phyloP scores from a whole-genome alignment of 1,140 invertebrate genomes.

The Drosophila ironensis region DNA sequence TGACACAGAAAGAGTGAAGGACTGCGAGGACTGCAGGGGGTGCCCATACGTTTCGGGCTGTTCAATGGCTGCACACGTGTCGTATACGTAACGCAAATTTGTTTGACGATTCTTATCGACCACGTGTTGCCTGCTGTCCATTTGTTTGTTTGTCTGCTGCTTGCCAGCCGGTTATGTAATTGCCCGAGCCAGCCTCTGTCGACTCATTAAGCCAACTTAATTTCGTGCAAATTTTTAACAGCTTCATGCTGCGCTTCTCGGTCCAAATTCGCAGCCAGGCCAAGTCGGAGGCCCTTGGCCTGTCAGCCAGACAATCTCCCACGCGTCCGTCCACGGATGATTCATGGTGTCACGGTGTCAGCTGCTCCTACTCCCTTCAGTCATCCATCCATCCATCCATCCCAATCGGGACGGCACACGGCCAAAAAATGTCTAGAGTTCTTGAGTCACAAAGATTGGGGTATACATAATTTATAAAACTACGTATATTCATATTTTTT shows the following conservation, averaged over 20 bases:
- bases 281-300: background rate
- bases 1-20: conserved; percentile 21
- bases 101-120: conserved; percentile 75
- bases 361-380: conserved; percentile 23
- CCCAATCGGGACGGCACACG: background rate
- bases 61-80: conserved; percentile 73
- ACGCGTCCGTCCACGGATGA: conserved; percentile 48
- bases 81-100: conserved; percentile 75
- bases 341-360: conserved; percentile 61
- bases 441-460: no score
- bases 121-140: conserved; percentile 54
- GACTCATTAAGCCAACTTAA: conserved; percentile 71
- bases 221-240: conserved; percentile 74
- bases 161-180: conserved; percentile 54
- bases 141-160: conserved; percentile 9
- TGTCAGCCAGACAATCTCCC: conserved; percentile 46
- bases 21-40: background rate
- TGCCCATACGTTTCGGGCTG: no score
- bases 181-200: conserved; percentile 28
- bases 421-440: background rate
- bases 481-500: no score
- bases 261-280: background rate
- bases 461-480: no score
- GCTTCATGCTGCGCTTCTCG: conserved; percentile 63
- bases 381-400: conserved; percentile 8